A percentile compares a stretch with the other conserved stretches of the same genome.
phyloP scores from a whole-genome alignment of 2,113 vertebrate genomes.

The Aegithalos caudatus region DNA sequence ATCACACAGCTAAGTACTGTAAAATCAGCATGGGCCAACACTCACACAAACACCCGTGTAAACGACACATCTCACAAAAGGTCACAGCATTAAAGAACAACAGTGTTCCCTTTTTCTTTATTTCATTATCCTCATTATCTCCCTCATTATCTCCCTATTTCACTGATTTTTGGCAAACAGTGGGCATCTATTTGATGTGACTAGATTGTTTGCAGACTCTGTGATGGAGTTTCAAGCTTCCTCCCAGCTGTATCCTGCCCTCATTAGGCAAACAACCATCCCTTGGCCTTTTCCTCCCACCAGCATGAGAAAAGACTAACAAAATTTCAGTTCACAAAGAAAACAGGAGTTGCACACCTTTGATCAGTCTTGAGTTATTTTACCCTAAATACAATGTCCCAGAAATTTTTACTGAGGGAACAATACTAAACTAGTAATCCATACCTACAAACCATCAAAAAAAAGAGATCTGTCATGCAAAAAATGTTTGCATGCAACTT shows the following conservation, averaged over 20 bases:
- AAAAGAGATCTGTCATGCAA: not conserved
- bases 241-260: constrained; percentile 38
- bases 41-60: not conserved
- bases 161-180: constrained; percentile 54
- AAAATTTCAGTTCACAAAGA: not conserved
- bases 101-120: not conserved
- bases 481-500: not conserved
- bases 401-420: not conserved
- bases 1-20: not conserved
- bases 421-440: not conserved
- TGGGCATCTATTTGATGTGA: constrained; percentile 37
- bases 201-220: constrained; percentile 26
- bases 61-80: constrained; percentile 27
- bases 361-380: not conserved
- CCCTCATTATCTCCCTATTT: constrained; percentile 13
- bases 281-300: not conserved
- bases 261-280: constrained; percentile 32
- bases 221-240: constrained; percentile 17
- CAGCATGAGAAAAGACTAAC: not conserved
- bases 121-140: constrained; percentile 4
- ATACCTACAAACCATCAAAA: not conserved
- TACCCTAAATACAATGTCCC: not conserved
- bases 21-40: not conserved
- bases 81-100: not conserved
- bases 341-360: not conserved